phyloP scores from a whole-genome alignment of 2,888 invertebrate species.

The Caenorhabditis afra region DNA sequence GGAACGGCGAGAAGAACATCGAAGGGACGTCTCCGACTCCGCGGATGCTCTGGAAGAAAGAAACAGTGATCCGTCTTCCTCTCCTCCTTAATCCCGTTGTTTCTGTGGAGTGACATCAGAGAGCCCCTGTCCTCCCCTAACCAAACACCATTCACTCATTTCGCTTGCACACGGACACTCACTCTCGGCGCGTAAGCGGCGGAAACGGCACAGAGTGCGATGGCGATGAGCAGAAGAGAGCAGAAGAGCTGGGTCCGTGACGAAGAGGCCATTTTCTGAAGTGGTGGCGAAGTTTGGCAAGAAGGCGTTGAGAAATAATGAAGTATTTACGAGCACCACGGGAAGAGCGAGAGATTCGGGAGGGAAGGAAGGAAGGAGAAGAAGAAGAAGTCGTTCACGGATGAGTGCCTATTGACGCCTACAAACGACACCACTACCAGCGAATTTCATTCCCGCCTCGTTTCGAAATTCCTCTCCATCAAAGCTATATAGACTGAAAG shows the following conservation, averaged over 20 bases:
- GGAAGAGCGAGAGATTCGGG: constrained; percentile 6
- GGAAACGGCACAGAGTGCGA: constrained; percentile 43
- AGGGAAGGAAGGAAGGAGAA: background rate
- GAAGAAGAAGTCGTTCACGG: constrained; percentile 25
- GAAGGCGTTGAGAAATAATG: constrained; percentile 28
- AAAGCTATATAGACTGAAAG: constrained; percentile 8
- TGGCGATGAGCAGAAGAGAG: constrained; percentile 43
- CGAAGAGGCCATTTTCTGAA: constrained; percentile 43
- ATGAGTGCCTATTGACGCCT: constrained; percentile 36
- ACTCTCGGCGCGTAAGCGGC: constrained; percentile 55
- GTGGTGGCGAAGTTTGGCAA: constrained; percentile 11
- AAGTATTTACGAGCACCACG: constrained; percentile 29
- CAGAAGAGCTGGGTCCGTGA: constrained; percentile 32
- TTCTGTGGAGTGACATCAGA: constrained; percentile 12
- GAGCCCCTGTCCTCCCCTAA: background rate
- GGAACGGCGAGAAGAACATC: constrained; percentile 69
- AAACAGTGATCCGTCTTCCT: too few relatives aligned
- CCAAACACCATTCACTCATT: constrained; percentile 22
- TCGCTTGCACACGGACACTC: constrained; percentile 25
- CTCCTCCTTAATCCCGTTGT: too few relatives aligned
- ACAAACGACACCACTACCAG: constrained; percentile 11
- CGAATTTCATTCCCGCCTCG: constrained; percentile 15
- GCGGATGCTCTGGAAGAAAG: constrained; percentile 42
- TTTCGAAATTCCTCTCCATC: background rate
- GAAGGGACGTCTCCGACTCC: constrained; percentile 51